Evolutionary conservation across 2,113 vertebrate genomes (phyloP), one percentile per base, ranked within the genome.

Genomic region (Dasypus novemcinctus): DNA sequence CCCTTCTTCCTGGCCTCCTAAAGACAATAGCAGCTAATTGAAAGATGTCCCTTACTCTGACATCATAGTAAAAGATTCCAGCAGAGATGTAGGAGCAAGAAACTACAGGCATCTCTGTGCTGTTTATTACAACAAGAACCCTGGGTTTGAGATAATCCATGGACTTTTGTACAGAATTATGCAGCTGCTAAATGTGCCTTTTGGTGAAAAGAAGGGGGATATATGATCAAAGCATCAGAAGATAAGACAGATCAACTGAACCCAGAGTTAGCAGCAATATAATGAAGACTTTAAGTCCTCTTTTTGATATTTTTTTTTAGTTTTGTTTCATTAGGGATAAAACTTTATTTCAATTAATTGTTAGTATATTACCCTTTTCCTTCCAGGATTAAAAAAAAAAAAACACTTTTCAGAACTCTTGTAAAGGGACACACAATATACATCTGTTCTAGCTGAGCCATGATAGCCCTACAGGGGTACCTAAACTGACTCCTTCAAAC

Each of bases 81-180:
- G n/a, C n/a, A n/a, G n/a, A 99, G 99, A 99, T 95, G 99, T 99
- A 15, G 99, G 99, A 25, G 99, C 99, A 17, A 99, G 98, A 95
- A 99, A 99, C 98, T 98, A 98, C 93, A 98, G 99, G 57, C 99
- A 99, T 90, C 98, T 99, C 87, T 99, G 99, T 98, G 99, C 99
- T 0, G 89, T 99, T 72, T 99, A 99, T 97, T 99, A 99, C 98
- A 99, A 99, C 97, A 99, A 99, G 98, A 99, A 97, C 81, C 99
- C 99, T 0, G 99, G 99, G 61, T 99, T 99, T 90, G 99, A 99
- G 98, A 99, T 99, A 68, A 99, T 99, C 97, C 99, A 99, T 3
- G 99, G 99, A 33, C 98, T 99, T 33, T 98, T 99, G 98, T 99
- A 99, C 98, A 98, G 99, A 83, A 93, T 99, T 89, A 99, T 99